Base-by-base conservation (phyloP, 2,113 vertebrate species). In the Syrrhaptes paradoxus region DNA sequence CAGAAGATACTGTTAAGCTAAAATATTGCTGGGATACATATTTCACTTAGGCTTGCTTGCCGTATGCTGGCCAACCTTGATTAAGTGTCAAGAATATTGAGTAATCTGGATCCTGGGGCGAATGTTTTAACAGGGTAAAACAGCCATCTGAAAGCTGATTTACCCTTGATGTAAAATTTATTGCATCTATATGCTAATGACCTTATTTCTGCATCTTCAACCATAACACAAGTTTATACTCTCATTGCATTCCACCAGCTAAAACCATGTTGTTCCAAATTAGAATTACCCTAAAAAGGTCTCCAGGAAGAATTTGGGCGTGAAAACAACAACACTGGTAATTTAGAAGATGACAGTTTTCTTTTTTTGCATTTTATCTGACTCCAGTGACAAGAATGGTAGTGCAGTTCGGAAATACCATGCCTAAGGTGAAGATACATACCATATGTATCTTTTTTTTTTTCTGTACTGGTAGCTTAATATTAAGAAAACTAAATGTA, bases 11-110 rank as follows among this genome's bases (percentile, higher is more conserved):
- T 4, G 58, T 51, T 87, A 87, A 83, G 28, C 52, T 85, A 97
- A 96, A 97, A 93, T 97, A 95, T 90, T 96, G 41, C 75, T 79
- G 62, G 84, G 71, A 84, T 92, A 80, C 51, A 57, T 94, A 96
- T 97, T 97, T 97, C 78, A 94, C 87, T 95, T 88, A 84, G 41
- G 9, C 46, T 95, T 86, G 46, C 78, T 95, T 11, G n/a, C 43
- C 61, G 66, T 93, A 58, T 91, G 68, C 83, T 96, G 93, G 75
- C 71, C 94, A 96, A 80, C 78, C 94, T 97, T 97, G 96, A 97
- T 97, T 96, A 97, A 94, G 84, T 96, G 96, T 97, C 96, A 97
- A 91, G 71, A 92, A 92, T 97, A 93, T 71, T 96, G 96, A 96
- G 68, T 91, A 96, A 97, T 96, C 93, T 96, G 78, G 68, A 94